These are phyloP conservation scores for Heterocephalus glaber DNA, from an alignment of 2,113 vertebrate species.

Conservation along the genomic window DNA sequence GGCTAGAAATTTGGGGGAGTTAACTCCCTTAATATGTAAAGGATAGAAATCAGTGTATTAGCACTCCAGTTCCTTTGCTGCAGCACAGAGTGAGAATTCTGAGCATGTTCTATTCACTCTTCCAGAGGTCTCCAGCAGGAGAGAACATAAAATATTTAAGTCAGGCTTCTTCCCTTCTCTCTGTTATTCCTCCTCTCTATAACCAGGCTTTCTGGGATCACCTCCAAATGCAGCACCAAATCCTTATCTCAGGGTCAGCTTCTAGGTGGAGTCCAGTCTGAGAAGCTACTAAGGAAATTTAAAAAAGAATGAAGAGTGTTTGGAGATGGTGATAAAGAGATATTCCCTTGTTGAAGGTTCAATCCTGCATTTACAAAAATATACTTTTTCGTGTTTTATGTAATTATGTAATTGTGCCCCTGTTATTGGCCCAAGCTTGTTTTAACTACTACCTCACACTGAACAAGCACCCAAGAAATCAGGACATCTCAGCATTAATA, in stretches of 20 bases:
- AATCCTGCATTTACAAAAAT: neutral
- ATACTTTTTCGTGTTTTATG: neutral
- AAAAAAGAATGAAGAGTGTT: neutral
- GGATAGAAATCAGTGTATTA: neutral
- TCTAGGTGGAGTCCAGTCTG: neutral
- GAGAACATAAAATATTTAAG: fast-evolving
- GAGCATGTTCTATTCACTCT: neutral
- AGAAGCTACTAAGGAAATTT: neutral
- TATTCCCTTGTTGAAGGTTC: neutral
- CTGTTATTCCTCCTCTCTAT: neutral
- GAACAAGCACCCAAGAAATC: neutral
- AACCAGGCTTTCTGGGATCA: neutral
- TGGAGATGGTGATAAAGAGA: neutral
- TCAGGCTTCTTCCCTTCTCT: neutral
- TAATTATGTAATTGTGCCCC: neutral
- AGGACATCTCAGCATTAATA: neutral
- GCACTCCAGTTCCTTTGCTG: neutral
- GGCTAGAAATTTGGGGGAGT: neutral
- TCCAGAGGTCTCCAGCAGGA: neutral
- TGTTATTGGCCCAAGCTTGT: neutral
- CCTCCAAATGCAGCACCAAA: neutral
- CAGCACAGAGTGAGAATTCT: neutral
- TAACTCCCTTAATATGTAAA: neutral
- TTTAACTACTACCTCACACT: neutral
- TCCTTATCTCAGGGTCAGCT: neutral